Evolutionary conservation across 1,140 invertebrate genomes (phyloP), one percentile per base, ranked within the genome.

Genomic region (Drosophila miranda): DNA sequence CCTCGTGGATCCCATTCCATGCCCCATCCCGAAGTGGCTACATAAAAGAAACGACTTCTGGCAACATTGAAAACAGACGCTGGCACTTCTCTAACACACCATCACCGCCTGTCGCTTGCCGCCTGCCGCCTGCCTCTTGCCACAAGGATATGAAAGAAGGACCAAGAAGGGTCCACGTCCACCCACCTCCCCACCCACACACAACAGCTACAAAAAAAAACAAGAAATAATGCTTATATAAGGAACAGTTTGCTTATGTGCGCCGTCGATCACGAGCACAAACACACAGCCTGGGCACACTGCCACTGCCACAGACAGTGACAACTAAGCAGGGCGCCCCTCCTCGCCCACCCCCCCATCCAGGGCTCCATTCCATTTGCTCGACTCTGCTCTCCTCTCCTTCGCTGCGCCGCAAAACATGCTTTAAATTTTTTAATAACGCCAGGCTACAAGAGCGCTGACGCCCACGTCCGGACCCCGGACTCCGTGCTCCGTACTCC

Each of bases 381-480:
- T 30, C 30, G 8, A 26, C 30, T 9, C 8, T 8, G 2, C 30
- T 30, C 2, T 34, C 28, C 16, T 16, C 13, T 44, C 30, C 67
- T 41, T 30, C 28, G 76, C 58, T 61, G 64, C 68, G 80, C 88
- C 83, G 52, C 78, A 90, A 88, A 90, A 90, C 88, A 90, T 90
- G 89, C 88, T 90, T 89, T 86, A 90, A 90, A 86, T 90, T 90
- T 90, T 90, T 90, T 90, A 90, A 90, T 90, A 90, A 83, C 80
- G 68, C 81, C 70, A 61, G 63, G 81, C 74, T 83, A 87, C 81
- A 86, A 87, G 81, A 81, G 82, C 82, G 64, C 83, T 87, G 82
- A 87, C 82, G 82, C 77, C 82, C 75, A 80, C 74, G 82, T 86
- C 82, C 78, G 82, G 78, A 71, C 34, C 34, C 34, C 23, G 28